Percentiles rank a stretch among this genome's conserved stretches.
Evolutionary conservation across 2,797 vertebrate genomes (phyloP).

Genomic region (Acanthurus leucopareius): DNA sequence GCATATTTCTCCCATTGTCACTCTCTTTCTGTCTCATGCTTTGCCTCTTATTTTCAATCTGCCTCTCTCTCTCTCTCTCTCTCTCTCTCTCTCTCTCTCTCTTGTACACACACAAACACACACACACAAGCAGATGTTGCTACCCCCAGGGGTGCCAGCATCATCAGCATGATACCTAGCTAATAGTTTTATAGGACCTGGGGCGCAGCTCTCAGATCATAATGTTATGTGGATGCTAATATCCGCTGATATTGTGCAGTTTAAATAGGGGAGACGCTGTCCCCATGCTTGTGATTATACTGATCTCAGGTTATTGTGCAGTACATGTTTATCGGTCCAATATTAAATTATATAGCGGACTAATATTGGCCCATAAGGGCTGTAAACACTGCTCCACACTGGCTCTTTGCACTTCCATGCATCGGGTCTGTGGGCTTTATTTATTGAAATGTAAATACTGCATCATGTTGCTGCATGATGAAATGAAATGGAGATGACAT

Average conservation of each 20-base stretch:
- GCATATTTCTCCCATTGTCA: slow-evolving; percentile 35
- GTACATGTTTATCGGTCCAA: slow-evolving; percentile 59
- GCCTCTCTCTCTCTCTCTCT: background rate
- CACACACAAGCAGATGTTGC: slow-evolving; percentile 40
- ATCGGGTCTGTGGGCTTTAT: slow-evolving; percentile 27
- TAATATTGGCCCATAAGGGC: slow-evolving; percentile 50
- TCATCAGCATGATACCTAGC: slow-evolving; percentile 64
- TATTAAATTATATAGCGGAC: slow-evolving; percentile 53
- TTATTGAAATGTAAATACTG: slow-evolving; percentile 71
- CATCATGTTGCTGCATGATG: slow-evolving; percentile 36
- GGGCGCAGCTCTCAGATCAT: slow-evolving; percentile 44
- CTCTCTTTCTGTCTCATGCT: slow-evolving; percentile 6
- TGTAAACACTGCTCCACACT: slow-evolving; percentile 34
- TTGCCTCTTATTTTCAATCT: background rate
- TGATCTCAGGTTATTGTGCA: slow-evolving; percentile 54
- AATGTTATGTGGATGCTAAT: slow-evolving; percentile 65
- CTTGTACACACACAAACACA: background rate
- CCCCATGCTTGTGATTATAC: slow-evolving; percentile 50
- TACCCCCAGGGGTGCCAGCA: slow-evolving; percentile 37
- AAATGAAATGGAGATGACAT: slow-evolving; percentile 29
- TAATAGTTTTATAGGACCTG: slow-evolving; percentile 72
- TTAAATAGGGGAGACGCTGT: slow-evolving; percentile 22
- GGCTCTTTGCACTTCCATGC: slow-evolving; percentile 16
- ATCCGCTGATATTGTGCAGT: slow-evolving; percentile 51
- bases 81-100: background rate